Evolutionary conservation across 2,888 invertebrate species (phyloP).

Genomic region (Protophormia terraenovae): DNA sequence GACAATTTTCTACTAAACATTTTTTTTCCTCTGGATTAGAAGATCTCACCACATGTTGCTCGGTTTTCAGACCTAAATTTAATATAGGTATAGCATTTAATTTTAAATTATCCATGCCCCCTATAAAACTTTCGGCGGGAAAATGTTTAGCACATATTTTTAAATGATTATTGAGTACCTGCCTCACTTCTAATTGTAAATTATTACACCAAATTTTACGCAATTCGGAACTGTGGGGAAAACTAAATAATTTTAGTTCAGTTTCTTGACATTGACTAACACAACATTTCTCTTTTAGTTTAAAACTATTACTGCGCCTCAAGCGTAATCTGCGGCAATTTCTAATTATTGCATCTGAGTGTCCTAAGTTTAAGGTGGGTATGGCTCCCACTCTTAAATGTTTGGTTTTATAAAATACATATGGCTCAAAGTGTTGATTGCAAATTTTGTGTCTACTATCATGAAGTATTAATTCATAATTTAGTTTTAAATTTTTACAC

Average conservation of each 20-base stretch:
- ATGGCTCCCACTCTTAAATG: constrained; percentile 58
- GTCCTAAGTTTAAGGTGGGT: constrained; percentile 64
- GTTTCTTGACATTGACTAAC: constrained; percentile 16
- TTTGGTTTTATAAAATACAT: constrained; percentile 48
- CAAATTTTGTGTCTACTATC: constrained; percentile 46
- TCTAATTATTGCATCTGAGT: constrained; percentile 7
- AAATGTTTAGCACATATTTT: constrained; percentile 60
- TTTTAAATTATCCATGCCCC: constrained; percentile 44
- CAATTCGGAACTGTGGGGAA: constrained; percentile 54
- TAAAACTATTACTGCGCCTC: not conserved
- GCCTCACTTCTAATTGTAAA: constrained; percentile 47
- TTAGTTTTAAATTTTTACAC: constrained; percentile 61
- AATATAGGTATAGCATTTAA: constrained; percentile 59
- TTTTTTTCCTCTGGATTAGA: constrained; percentile 22
- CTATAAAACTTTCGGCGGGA: constrained; percentile 44
- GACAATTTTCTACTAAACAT: constrained; percentile 60
- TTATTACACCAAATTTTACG: constrained; percentile 64
- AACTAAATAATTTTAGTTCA: constrained; percentile 39
- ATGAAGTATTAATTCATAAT: too few species aligned
- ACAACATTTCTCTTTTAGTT: constrained; percentile 47
- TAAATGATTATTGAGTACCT: constrained; percentile 47
- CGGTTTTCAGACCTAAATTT: constrained; percentile 27
- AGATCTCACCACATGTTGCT: not conserved
- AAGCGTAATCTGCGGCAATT: constrained; percentile 46
- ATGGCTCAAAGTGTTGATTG: constrained; percentile 60